Evolutionary conservation across 2,113 vertebrate species (phyloP).

Genomic region (Pimephales promelas): DNA sequence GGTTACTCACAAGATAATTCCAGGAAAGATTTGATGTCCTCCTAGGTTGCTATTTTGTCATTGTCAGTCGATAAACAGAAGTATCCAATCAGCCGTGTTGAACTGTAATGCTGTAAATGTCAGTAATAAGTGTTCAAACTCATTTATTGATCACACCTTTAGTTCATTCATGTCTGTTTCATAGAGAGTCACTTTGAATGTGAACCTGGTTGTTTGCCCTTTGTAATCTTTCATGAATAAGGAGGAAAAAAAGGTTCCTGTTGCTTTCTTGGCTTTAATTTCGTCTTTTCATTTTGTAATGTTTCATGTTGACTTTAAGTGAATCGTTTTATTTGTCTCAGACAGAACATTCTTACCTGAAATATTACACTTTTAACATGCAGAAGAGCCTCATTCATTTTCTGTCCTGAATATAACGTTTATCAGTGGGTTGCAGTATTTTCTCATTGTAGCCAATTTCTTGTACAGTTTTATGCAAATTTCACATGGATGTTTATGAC

Average conservation of each 20-base stretch:
- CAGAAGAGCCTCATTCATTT: slow-evolving; percentile 69
- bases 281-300: slow-evolving; percentile 54
- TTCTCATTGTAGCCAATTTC: slow-evolving; percentile 79
- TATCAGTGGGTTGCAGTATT: slow-evolving; percentile 78
- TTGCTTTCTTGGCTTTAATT: slow-evolving; percentile 57
- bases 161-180: slow-evolving; percentile 67
- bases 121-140: slow-evolving; percentile 47
- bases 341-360: slow-evolving; percentile 67
- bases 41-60: slow-evolving; percentile 32
- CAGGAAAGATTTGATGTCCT: slow-evolving; percentile 9
- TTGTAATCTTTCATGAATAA: slow-evolving; percentile 45
- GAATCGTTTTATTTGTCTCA: slow-evolving; percentile 65
- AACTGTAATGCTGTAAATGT: slow-evolving; percentile 50
- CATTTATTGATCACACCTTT: slow-evolving; percentile 57
- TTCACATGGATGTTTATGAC: slow-evolving; percentile 81
- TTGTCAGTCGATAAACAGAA: slow-evolving; percentile 17
- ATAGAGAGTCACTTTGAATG: slow-evolving; percentile 56
- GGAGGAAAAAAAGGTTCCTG: slow-evolving; percentile 58
- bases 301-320: slow-evolving; percentile 55
- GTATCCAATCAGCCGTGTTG: slow-evolving; percentile 41
- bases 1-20: not conserved
- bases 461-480: slow-evolving; percentile 80
- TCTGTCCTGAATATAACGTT: slow-evolving; percentile 74
- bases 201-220: slow-evolving; percentile 64
- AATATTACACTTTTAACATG: slow-evolving; percentile 61